These are phyloP conservation scores for Palythoa grandiflora DNA, from an alignment of 92 coral and sea anemone species.

Conservation along the genomic window DNA sequence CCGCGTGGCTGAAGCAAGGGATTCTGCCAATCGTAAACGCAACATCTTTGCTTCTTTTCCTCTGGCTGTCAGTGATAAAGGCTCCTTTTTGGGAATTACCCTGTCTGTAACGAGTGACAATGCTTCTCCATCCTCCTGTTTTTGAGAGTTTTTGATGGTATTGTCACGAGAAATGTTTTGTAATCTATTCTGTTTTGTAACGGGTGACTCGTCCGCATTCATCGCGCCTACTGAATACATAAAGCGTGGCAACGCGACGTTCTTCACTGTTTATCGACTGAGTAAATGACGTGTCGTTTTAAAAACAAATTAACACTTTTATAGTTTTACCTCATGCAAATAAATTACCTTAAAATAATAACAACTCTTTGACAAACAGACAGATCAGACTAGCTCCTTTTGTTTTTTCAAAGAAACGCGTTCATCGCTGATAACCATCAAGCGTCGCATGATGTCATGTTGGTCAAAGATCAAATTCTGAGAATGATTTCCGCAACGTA, in stretches of 20 bases:
- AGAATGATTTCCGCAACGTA: too few species aligned
- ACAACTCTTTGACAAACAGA: background rate
- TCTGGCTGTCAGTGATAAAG: constrained; percentile 37
- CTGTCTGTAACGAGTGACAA: background rate
- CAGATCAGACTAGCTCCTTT: background rate
- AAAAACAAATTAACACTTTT: constrained; percentile 21
- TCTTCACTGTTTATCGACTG: constrained; percentile 24
- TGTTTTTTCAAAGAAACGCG: background rate
- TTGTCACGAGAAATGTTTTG: background rate
- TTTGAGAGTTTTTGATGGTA: background rate
- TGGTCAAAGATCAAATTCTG: too few species aligned
- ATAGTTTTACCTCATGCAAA: constrained; percentile 22
- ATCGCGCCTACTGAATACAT: background rate
- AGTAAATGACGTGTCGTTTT: constrained; percentile 1
- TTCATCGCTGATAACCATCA: background rate
- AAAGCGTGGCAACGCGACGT: background rate
- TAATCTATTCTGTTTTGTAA: background rate
- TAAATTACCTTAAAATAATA: background rate
- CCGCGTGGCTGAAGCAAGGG: constrained; percentile 49
- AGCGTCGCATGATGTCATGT: too few species aligned
- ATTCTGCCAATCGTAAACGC: constrained; percentile 51
- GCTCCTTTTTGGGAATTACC: background rate
- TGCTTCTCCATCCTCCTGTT: background rate
- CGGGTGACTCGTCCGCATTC: constrained; percentile 24
- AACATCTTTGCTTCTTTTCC: constrained; percentile 59